Evolutionary conservation across 2,113 vertebrate species (phyloP).

Genomic region (Cebidichthys violaceus): DNA sequence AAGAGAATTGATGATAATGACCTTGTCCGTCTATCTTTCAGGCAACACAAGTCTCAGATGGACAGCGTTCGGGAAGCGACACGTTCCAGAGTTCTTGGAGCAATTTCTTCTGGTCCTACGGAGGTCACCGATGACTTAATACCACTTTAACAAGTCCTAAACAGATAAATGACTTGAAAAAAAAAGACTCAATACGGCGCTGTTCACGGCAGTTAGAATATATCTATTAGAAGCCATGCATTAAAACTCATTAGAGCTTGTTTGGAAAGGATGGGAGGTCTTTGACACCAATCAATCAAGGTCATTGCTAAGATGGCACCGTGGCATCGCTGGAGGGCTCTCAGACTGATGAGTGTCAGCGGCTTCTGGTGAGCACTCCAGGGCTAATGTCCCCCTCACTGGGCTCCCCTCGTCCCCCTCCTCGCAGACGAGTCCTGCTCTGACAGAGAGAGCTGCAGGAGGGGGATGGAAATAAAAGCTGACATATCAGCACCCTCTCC

Average conservation of each 20-base stretch:
- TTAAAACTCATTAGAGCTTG: slow-evolving; percentile 71
- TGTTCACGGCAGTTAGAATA: slow-evolving; percentile 65
- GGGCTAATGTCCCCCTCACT: slow-evolving; percentile 57
- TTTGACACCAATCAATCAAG: slow-evolving; percentile 78
- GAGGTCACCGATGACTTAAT: slow-evolving; percentile 48
- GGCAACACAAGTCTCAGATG: not conserved
- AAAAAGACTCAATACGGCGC: slow-evolving; percentile 41
- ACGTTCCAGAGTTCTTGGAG: not conserved
- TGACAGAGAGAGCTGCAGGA: slow-evolving; percentile 64
- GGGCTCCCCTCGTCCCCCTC: slow-evolving; percentile 35
- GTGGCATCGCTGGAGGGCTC: slow-evolving; percentile 64
- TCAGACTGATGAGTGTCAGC: slow-evolving; percentile 74
- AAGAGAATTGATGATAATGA: not conserved
- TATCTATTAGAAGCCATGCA: slow-evolving; percentile 63
- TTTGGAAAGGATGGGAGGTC: slow-evolving; percentile 59
- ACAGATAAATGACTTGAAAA: slow-evolving; percentile 61
- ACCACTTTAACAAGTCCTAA: slow-evolving; percentile 53
- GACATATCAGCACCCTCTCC: slow-evolving; percentile 67
- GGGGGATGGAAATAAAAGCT: slow-evolving; percentile 62
- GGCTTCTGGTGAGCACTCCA: slow-evolving; percentile 55
- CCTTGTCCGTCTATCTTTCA: not conserved
- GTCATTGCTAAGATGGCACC: slow-evolving; percentile 67
- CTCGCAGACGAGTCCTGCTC: slow-evolving; percentile 49
- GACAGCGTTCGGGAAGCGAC: not conserved
- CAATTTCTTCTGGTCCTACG: not conserved